Base-by-base conservation (phyloP, 1,140 invertebrate species). In the Batillaria attramentaria region DNA sequence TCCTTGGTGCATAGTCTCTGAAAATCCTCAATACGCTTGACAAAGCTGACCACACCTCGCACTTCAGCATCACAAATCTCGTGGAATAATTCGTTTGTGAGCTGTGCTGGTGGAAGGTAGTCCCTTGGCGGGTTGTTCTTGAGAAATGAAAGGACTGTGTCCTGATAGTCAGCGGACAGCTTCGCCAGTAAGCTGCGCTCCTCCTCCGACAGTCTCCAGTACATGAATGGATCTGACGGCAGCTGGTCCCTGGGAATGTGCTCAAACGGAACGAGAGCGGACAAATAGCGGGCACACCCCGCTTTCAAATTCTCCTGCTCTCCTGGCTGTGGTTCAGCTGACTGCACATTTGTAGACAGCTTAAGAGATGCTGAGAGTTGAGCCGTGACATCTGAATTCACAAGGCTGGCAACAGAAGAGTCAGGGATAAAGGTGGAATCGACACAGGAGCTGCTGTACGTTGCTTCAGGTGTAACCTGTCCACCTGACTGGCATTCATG, bases 21-120 rank as follows among this genome's bases (percentile, higher is more conserved):
- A 28, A 75, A 75, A 42, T 75, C 73, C 28, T 75, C 54, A 50
- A 75, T 75, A 4, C 57, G 73, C 37, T 75, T 75, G 73, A 54
- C 42, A 42, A 75, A 75, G 54, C 37, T 75, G 37, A 75, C 39
- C 0, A 37, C 73, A 33, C 62, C 42, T 8, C 73, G 54, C 10
- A 39, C 57, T 65, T 75, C 54, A 13, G 24, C 46, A 28, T 75
- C 73, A 42, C 35, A 62, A 35, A 62, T 57, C 73, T 75, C 35
- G 1, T 62, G 57, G 24, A 28, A 50, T 39, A 57, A 8, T 42
- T 62, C 54, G 39, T 35, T 37, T 28, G 54, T 18, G 54, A 57
- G 3, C 24, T 8, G 10, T 24, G 54, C 35, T 65, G 54, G 50
- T 42, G 41, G 35, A 54, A 75, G 41, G 54, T 62, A 33, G 4